Evolutionary conservation across 2,888 invertebrate species (phyloP), one percentile per base, ranked within the genome.

Genomic region (Heliconius hortense): DNA sequence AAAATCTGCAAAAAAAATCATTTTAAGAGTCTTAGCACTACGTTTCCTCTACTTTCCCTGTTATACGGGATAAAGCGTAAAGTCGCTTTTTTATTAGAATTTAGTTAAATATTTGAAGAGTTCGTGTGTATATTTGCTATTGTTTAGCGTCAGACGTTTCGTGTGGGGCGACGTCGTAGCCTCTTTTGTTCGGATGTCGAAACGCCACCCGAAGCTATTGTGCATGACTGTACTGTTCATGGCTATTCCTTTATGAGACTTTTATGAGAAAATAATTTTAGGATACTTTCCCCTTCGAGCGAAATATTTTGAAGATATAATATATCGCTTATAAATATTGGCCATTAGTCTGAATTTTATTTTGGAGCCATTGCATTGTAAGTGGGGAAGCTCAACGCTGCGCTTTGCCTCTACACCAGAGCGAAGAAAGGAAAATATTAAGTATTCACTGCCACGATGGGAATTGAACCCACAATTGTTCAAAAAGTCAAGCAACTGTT

Each of bases 161-260:
- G 79, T 75, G 63, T 72, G 82, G 82, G 82, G 84, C 84, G 86
- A 83, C 84, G 85, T 80, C 81, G 82, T 79, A 79, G 81, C 82
- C 81, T 83, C 84, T 87, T 60, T 90, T 90, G 89, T 89, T 81
- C 80, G 79, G 76, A 81, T 83, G 83, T 86, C 86, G 83, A 85
- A 86, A 85, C 82, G 84, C 81, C 82, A 87, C 85, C 85, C 86
- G 69, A 68, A 39, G 73, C 82, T 85, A 87, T 87, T 88, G 86
- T 89, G 82, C 86, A 80, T 85, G 85, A 85, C 86, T 86, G 80
- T 82, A 81, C 83, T 81, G 82, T 81, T 79, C 78, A 80, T 78
- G 78, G 76, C 78, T 72, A 78, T 81, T 79, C 63, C 72, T 82
- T 80, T 81, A 82, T 81, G 79, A 77, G 80, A 74, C 80, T 79